Evolutionary conservation across 2,888 invertebrate genomes (phyloP).

Genomic region (Cosmopolites sordidus): DNA sequence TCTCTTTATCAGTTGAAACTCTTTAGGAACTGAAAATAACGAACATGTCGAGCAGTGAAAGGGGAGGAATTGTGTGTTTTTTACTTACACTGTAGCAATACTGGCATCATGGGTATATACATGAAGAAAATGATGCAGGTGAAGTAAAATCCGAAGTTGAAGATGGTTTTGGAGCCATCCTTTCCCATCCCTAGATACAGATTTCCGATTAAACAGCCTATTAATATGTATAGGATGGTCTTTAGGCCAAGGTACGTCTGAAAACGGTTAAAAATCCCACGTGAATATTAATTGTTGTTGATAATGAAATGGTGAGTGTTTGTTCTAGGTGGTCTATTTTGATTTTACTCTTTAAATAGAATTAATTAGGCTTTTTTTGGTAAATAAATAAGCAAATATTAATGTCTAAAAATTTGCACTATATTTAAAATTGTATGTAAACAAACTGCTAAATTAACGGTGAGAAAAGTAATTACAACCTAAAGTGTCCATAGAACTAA

Average conservation of each 20-base stretch:
- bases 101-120: constrained; percentile 79
- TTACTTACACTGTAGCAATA: constrained; percentile 72
- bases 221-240: constrained; percentile 61
- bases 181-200: constrained; percentile 71
- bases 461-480: too few species aligned
- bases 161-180: constrained; percentile 76
- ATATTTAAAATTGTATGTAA: too few species aligned
- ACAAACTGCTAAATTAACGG: too few species aligned
- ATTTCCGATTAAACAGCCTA: constrained; percentile 66
- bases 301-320: background rate
- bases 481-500: too few species aligned
- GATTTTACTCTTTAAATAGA: too few species aligned
- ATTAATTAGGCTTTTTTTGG: too few species aligned
- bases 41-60: constrained; percentile 4
- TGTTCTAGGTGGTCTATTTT: too few species aligned
- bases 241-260: constrained; percentile 70
- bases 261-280: constrained; percentile 31
- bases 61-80: too few species aligned
- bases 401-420: too few species aligned
- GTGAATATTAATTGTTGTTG: background rate
- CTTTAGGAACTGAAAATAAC: constrained; percentile 63
- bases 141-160: constrained; percentile 81
- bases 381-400: too few species aligned
- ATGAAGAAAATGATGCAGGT: constrained; percentile 74
- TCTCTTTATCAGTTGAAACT: constrained; percentile 71